These are phyloP conservation scores for Pachydiplax longipennis DNA, from an alignment of 2,888 invertebrate species.

Conservation along the genomic window DNA sequence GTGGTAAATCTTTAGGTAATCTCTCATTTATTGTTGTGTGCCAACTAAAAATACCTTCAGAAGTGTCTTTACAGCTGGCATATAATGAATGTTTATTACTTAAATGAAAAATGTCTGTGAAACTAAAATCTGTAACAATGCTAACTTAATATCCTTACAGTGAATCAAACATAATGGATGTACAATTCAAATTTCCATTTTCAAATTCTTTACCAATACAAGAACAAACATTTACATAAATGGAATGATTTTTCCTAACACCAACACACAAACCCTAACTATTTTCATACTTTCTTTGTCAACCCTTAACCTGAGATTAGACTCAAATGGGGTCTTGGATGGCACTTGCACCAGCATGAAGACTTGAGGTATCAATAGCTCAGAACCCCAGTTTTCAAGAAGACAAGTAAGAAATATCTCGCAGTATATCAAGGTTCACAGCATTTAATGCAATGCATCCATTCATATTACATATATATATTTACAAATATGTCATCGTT, in stretches of 20 bases:
- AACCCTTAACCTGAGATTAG: conserved; percentile 48
- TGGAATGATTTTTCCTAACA: conserved; percentile 50
- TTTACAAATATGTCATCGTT: conserved; percentile 49
- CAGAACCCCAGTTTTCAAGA: conserved; percentile 29
- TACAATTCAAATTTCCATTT: conserved; percentile 27
- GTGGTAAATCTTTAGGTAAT: not conserved
- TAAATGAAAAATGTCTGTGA: conserved; percentile 18
- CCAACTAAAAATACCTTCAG: conserved; percentile 17
- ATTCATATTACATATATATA: conserved; percentile 49
- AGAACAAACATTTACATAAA: conserved; percentile 48
- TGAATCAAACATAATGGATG: conserved; percentile 19
- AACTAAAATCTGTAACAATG: conserved; percentile 21
- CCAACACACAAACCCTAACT: conserved; percentile 48
- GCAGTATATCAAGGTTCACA: conserved; percentile 45
- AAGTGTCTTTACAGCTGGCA: conserved; percentile 12
- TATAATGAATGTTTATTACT: not conserved
- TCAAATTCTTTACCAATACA: conserved; percentile 41
- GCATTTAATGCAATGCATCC: conserved; percentile 48
- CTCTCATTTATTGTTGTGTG: not conserved
- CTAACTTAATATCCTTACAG: conserved; percentile 26
- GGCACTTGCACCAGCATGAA: conserved; percentile 48
- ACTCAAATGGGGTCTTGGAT: conserved; percentile 48
- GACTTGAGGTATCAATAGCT: conserved; percentile 36
- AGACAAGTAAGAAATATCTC: conserved; percentile 31
- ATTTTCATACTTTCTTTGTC: conserved; percentile 35